A percentile compares a stretch with the other conserved stretches of the same genome.
phyloP scores from a whole-genome alignment of 2,888 invertebrate species.

The Hyles lineata region DNA sequence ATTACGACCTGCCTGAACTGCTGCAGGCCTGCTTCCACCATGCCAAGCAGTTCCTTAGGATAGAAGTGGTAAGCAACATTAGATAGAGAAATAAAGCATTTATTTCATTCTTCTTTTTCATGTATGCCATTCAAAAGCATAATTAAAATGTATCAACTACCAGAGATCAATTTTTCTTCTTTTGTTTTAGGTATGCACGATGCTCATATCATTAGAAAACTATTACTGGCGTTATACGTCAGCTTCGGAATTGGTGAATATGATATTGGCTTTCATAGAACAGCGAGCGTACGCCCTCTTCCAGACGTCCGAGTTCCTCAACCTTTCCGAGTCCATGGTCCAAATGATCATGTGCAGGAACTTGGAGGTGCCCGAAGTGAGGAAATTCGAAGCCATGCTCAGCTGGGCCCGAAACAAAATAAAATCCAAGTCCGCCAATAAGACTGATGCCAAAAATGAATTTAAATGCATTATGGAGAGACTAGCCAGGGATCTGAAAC shows the following conservation, averaged over 20 bases:
- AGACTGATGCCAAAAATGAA: conserved; percentile 94
- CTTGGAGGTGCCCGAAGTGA: conserved; percentile 94
- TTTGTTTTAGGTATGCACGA: conserved; percentile 89
- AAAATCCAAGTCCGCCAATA: conserved; percentile 89
- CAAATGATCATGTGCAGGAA: conserved; percentile 97
- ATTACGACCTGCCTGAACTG: conserved; percentile 96
- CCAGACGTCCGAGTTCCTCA: conserved; percentile 92
- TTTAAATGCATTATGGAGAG: conserved; percentile 97
- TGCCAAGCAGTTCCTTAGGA: conserved; percentile 95
- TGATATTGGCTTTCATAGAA: conserved; percentile 96
- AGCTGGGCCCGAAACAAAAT: conserved; percentile 95
- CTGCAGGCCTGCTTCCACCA: conserved; percentile 98
- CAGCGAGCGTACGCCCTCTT: conserved; percentile 94
- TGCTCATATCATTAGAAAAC: conserved; percentile 96
- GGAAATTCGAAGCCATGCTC: conserved; percentile 97
- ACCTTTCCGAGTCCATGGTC: conserved; percentile 96
- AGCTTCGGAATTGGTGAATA: conserved; percentile 96
- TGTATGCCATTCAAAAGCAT: neutral
- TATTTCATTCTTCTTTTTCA: neutral
- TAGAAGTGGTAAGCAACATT: conserved; percentile 90
- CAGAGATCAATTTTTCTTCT: no score
- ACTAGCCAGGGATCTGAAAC: conserved; percentile 93
- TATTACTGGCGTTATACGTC: conserved; percentile 98
- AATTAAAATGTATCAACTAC: no score
- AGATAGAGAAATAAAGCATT: neutral